Base-by-base conservation (phyloP, 2,888 invertebrate species). In the Tipula helvola region DNA sequence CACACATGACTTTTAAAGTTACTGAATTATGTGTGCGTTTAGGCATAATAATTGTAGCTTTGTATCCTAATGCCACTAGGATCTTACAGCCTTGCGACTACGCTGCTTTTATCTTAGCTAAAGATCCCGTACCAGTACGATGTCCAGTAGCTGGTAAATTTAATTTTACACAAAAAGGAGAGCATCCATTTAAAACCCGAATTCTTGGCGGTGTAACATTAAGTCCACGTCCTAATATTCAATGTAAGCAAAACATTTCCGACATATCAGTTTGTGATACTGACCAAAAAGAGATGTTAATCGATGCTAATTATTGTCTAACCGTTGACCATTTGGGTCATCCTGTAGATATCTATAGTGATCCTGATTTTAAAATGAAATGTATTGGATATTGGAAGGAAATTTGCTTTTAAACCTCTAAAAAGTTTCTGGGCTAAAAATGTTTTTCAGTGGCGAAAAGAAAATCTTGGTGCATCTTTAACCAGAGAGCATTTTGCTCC, bases 381-480 rank as follows among this genome's bases (percentile, higher is more conserved):
- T 99, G 99, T 90, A 97, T 99, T 89, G 99, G 98, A 0, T 99
- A 94, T 91, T 99, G 98, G 98, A 98, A 98, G 91, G 99, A 99
- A 91, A 99, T n/a, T n/a, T n/a, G n/a, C n/a, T n/a, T n/a, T n/a
- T n/a, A n/a, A n/a, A n/a, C n/a, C n/a, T n/a, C n/a, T n/a, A n/a
- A n/a, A n/a, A n/a, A n/a, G n/a, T n/a, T n/a, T n/a, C n/a, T n/a
- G n/a, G n/a, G n/a, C n/a, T n/a, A n/a, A n/a, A n/a, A n/a, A n/a
- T n/a, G n/a, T n/a, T n/a, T n/a, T n/a, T n/a, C n/a, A n/a, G n/a
- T n/a, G n/a, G n/a, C n/a, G n/a, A n/a, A n/a, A n/a, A n/a, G n/a
- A n/a, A n/a, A n/a, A n/a, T n/a, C n/a, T n/a, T n/a, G n/a, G n/a
- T n/a, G n/a, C n/a, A n/a, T n/a, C n/a, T n/a, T n/a, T n/a, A n/a